Base-by-base conservation (phyloP, 2,888 invertebrate species). In the Eupithecia tripunctaria region DNA sequence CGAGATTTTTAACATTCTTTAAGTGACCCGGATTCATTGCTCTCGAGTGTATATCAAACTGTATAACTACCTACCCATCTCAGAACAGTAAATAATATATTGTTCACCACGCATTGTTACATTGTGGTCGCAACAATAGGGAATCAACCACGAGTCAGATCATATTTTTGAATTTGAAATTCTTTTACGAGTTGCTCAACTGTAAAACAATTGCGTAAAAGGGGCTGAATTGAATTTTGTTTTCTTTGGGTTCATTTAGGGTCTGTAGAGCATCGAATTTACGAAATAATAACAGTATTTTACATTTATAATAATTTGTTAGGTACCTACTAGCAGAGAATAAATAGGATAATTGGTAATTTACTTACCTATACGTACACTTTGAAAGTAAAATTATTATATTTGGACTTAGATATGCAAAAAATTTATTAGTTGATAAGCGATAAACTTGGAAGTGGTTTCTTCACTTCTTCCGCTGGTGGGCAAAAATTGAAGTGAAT, bases 91-190 rank as follows among this genome's bases (percentile, higher is more conserved):
- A 27, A 29, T 29, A 27, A 29, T 29, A 60, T 60, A 78, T 79
- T 79, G 81, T 79, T 72, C 65, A n/a, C 6, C 21, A 64, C 25
- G 38, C 38, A 38, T 38, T 64, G 64, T 64, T n/a, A 64, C 8
- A 81, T 83, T 84, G 77, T 81, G 79, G 76, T 75, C 21, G 78
- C 76, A 81, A 82, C 84, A 82, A 80, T 81, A 69, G 78, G n/a
- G 72, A 73, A 75, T 73, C 70, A 84, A 59, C 70, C 32, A 60
- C 51, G 43, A 68, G 36, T 63, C 62, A 81, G 82, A 81, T 82
- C 80, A 81, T 79, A 81, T 83, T 81, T 81, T 79, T 75, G 63
- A 74, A 73, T 77, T 78, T 73, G 43, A 70, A 64, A 75, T 74
- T 75, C 72, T 70, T 71, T 78, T 72, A 69, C 68, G 70, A 70